Percentiles rank a stretch among this genome's conserved stretches.
Conservation (phyloP, 2,797 vertebrate genomes). For the Chaetodon trifasciatus region DNA sequence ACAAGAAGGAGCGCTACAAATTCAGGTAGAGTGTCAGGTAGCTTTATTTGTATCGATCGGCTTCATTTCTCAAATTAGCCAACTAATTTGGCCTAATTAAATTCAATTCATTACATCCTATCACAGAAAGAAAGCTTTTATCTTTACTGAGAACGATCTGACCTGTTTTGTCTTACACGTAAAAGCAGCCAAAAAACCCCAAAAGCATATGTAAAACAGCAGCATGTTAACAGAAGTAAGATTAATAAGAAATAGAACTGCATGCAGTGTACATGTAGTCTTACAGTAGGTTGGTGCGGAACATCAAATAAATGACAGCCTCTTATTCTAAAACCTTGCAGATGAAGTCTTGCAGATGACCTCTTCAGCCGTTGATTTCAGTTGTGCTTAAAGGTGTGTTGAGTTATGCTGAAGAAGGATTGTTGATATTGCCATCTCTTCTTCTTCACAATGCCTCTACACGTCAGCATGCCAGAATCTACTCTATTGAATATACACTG, state of each 20-base stretch:
- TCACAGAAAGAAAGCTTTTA: too few species aligned
- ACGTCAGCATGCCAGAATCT: background rate
- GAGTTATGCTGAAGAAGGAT: too few species aligned
- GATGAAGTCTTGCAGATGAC: constrained; percentile 9
- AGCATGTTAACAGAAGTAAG: constrained; percentile 1
- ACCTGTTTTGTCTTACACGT: background rate
- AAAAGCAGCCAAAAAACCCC: background rate
- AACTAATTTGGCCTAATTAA: background rate
- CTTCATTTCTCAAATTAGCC: background rate
- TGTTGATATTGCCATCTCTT: too few species aligned
- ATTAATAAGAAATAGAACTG: background rate
- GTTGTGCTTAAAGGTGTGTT: background rate
- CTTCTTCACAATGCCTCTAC: too few species aligned
- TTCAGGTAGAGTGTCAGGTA: constrained; percentile 88
- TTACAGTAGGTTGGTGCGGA: background rate
- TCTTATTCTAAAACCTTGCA: background rate
- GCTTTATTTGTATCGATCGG: background rate
- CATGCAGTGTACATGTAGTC: background rate
- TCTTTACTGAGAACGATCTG: background rate
- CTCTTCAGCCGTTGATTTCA: background rate
- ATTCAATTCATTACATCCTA: background rate
- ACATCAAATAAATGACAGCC: background rate
- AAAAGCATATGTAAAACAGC: too few species aligned
- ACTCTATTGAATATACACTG: background rate
- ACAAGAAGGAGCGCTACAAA: constrained; percentile 93